These are phyloP conservation scores for Nannoperca australis DNA, from an alignment of 2,797 vertebrate species.

Conservation along the genomic window DNA sequence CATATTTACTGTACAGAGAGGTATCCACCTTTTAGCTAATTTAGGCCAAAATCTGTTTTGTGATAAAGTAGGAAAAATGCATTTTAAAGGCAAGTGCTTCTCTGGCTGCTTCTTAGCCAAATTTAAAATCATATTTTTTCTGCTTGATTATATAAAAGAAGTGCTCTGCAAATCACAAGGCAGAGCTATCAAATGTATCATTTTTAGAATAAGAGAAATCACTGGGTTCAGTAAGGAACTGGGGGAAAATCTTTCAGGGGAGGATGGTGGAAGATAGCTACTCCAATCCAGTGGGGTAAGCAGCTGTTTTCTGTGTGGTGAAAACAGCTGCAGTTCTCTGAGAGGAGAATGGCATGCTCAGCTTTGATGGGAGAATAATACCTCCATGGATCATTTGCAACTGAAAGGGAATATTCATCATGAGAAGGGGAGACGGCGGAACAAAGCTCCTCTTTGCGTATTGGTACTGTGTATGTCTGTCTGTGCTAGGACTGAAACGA, in stretches of 20 bases:
- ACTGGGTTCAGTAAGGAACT: slow-evolving; percentile 28
- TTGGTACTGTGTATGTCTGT: neutral
- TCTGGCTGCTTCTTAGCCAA: neutral
- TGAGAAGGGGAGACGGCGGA: slow-evolving; percentile 33
- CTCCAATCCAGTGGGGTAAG: slow-evolving; percentile 18
- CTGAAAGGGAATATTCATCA: slow-evolving; percentile 75
- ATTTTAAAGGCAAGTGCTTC: neutral
- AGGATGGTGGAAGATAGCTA: neutral
- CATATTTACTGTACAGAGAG: neutral
- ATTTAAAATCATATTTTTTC: neutral
- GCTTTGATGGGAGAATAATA: slow-evolving; percentile 77
- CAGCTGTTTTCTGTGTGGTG: slow-evolving; percentile 40
- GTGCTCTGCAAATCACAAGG: neutral
- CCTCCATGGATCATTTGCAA: slow-evolving; percentile 73
- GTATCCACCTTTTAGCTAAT: neutral
- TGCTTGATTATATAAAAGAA: neutral
- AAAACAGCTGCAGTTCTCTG: slow-evolving; percentile 5
- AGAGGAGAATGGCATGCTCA: slow-evolving; percentile 51
- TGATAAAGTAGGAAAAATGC: neutral
- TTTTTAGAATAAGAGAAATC: slow-evolving; percentile 24
- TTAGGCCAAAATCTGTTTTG: neutral
- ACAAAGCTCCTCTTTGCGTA: slow-evolving; percentile 56
- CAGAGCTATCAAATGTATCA: slow-evolving; percentile 1
- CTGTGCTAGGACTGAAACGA: no score
- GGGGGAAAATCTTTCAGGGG: slow-evolving; percentile 38